These are phyloP conservation scores for Temnopleurus reevesii DNA, from an alignment of 53 echinoderm and acorn worm species.

Conservation along the genomic window DNA sequence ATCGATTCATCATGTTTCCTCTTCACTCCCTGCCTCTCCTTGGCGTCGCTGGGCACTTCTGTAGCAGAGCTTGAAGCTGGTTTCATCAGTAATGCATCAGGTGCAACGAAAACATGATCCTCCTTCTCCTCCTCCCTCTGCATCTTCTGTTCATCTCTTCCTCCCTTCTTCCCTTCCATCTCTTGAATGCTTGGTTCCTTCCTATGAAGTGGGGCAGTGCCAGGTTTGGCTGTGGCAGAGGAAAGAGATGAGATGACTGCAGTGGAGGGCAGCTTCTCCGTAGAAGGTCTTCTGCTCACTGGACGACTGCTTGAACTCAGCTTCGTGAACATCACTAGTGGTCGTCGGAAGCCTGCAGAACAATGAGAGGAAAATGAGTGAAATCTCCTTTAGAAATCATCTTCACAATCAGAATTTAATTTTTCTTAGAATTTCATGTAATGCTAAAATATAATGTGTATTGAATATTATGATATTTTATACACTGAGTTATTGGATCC, in stretches of 20 bases:
- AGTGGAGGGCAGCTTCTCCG: neutral
- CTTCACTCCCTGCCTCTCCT: neutral
- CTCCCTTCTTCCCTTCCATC: too few species aligned
- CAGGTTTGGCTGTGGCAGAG: too few species aligned
- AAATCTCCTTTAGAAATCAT: too few species aligned
- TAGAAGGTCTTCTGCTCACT: slow-evolving; percentile 33
- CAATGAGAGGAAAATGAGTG: neutral
- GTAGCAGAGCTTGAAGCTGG: neutral
- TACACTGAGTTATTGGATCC: too few species aligned
- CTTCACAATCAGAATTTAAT: too few species aligned
- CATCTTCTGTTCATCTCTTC: too few species aligned
- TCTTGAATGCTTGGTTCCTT: too few species aligned
- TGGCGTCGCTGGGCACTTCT: neutral
- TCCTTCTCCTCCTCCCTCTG: too few species aligned
- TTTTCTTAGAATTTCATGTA: too few species aligned
- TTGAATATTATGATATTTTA: too few species aligned
- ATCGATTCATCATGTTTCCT: neutral
- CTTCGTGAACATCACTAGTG: slow-evolving; percentile 91
- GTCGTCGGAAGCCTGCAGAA: slow-evolving; percentile 85
- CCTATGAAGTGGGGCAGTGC: too few species aligned
- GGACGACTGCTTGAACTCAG: slow-evolving; percentile 36
- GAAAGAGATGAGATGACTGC: neutral
- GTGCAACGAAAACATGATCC: neutral
- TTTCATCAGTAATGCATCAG: neutral
- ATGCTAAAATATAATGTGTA: too few species aligned